These are phyloP conservation scores for Rhodinocichla rosea DNA, from an alignment of 2,113 vertebrate genomes.

Conservation along the genomic window DNA sequence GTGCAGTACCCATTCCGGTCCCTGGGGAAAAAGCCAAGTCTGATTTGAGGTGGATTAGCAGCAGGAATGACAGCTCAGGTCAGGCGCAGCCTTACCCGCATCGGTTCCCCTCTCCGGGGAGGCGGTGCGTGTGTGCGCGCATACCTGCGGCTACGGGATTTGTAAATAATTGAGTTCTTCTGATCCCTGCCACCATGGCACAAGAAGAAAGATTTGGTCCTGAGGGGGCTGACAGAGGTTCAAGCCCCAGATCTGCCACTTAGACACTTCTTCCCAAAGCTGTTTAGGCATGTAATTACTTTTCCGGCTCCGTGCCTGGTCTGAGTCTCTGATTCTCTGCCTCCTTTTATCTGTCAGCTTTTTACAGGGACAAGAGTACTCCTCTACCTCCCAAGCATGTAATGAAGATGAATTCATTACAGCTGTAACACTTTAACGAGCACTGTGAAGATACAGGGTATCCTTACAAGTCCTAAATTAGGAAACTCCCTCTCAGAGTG, in stretches of 20 bases:
- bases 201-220: slow-evolving; percentile 43
- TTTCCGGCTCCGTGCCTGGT: slow-evolving; percentile 47
- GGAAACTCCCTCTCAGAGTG: slow-evolving; percentile 2
- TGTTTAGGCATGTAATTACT: slow-evolving; percentile 64
- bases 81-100: not conserved
- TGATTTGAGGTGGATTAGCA: slow-evolving; percentile 32
- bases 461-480: slow-evolving; percentile 42
- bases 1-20: not conserved
- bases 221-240: slow-evolving; percentile 58
- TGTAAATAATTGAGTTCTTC: slow-evolving; percentile 56
- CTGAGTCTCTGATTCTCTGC: slow-evolving; percentile 32
- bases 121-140: not conserved
- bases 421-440: slow-evolving; percentile 58
- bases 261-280: slow-evolving; percentile 54
- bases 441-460: slow-evolving; percentile 29
- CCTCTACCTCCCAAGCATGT: slow-evolving; percentile 42
- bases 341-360: slow-evolving; percentile 56
- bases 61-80: slow-evolving; percentile 11
- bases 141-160: not conserved
- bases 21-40: not conserved
- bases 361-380: slow-evolving; percentile 40
- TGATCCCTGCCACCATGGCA: not conserved
- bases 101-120: not conserved
- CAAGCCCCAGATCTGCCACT: slow-evolving; percentile 64
- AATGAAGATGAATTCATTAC: slow-evolving; percentile 66